phyloP scores from a whole-genome alignment of 2,113 vertebrate genomes.

The Chrysochloris asiatica region DNA sequence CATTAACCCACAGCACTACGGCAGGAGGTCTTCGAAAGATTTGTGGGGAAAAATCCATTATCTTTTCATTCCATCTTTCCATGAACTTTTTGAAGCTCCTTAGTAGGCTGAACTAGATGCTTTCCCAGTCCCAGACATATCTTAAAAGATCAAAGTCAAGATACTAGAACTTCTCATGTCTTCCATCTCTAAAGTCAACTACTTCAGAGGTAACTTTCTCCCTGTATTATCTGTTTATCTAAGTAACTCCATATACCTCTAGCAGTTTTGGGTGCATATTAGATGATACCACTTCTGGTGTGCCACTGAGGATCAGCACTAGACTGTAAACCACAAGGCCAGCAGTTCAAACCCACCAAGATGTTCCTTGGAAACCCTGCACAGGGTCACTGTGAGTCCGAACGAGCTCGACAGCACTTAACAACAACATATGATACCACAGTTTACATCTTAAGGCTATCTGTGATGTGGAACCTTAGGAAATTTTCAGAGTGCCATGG shows the following conservation, averaged over 20 bases:
- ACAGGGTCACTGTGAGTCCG: too few relatives aligned
- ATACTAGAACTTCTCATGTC: neutral
- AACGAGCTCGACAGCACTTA: too few relatives aligned
- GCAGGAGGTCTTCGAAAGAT: too few relatives aligned
- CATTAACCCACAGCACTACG: too few relatives aligned
- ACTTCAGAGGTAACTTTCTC: neutral
- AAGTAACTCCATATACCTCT: neutral
- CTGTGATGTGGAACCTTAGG: neutral
- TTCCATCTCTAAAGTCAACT: conserved; percentile 25
- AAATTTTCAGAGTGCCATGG: neutral
- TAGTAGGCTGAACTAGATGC: conserved; percentile 21
- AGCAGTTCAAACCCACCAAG: too few relatives aligned
- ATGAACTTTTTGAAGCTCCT: too few relatives aligned
- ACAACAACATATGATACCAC: too few relatives aligned
- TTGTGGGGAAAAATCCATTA: too few relatives aligned
- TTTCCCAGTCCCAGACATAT: neutral
- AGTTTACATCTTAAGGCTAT: conserved; percentile 46
- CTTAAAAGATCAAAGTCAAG: neutral
- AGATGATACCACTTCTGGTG: neutral
- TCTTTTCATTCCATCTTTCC: too few relatives aligned
- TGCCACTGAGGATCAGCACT: too few relatives aligned
- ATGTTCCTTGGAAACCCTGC: too few relatives aligned
- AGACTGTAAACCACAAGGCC: too few relatives aligned
- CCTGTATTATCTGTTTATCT: conserved; percentile 14
- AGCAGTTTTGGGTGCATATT: neutral